Conservation (phyloP, 2,113 vertebrate species). For the Chaetodon auriga region DNA sequence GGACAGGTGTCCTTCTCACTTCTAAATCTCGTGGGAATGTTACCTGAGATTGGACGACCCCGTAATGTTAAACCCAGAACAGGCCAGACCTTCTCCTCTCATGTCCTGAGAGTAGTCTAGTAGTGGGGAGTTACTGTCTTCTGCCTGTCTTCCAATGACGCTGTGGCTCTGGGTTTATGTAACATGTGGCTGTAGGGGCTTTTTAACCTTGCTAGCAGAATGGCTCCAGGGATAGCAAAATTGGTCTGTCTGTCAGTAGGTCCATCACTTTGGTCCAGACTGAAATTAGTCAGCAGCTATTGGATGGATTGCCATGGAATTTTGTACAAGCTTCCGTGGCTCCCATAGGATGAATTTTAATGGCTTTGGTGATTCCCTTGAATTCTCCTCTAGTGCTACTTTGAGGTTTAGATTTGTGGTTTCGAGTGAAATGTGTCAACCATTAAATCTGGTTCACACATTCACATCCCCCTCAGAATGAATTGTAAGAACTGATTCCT, state of each 20-base stretch:
- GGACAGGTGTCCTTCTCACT: constrained; percentile 61
- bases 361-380: not conserved
- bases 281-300: not conserved
- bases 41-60: constrained; percentile 68
- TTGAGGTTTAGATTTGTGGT: not conserved
- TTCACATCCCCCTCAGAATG: no score
- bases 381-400: not conserved
- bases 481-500: no score
- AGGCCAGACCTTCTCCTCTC: constrained; percentile 25
- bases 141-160: constrained; percentile 40
- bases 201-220: not conserved
- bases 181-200: not conserved
- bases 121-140: constrained; percentile 63
- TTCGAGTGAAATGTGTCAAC: not conserved
- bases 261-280: no score
- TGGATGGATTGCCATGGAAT: not conserved
- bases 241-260: not conserved
- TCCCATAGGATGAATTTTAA: not conserved
- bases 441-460: no score
- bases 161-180: not conserved
- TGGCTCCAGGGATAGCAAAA: not conserved
- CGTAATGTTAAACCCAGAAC: constrained; percentile 60
- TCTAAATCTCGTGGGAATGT: constrained; percentile 65
- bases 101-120: constrained; percentile 40
- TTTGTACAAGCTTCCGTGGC: not conserved